Base-by-base conservation (phyloP, 2,797 vertebrate species). In the Falco biarmicus region DNA sequence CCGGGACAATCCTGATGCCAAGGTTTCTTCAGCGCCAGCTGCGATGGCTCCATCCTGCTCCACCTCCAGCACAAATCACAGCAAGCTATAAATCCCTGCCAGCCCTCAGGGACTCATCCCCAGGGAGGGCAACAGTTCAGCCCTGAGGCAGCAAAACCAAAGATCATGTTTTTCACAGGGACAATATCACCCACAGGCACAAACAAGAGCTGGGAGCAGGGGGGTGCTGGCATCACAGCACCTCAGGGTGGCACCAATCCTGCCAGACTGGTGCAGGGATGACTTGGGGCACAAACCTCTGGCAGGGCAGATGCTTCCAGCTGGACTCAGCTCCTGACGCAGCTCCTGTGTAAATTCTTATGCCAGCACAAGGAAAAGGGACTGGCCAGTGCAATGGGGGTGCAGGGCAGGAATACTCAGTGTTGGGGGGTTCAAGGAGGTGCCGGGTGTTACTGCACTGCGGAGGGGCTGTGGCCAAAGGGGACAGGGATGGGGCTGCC, bases 141-240 rank as follows among this genome's bases (percentile, higher is more conserved):
- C 68, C 54, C 74, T 74, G 92, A 95, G 93, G 90, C 95, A 94
- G 95, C 66, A 79, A 97, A 97, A 90, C 19, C 84, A 94, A 87
- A 70, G 81, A 91, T 66, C 78, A 5, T 87, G 89, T 93, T 94
- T 94, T 96, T 59, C 64, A 51, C 37, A 9, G 75, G 74, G 56
- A 66, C 5, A 6, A 11, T 15, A 39, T 79, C 71, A 75, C 43
- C 41, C 66, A 1, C 19, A 32, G 59, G 37, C 80, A 87, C 86
- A 82, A 96, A 89, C 39, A 51, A 79, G 77, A 77, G n/a, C 92
- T 53, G 1, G 7, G 80, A 60, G 90, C 83, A 34, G 28, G 57
- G 54, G 26, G n/a, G n/a, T 71, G 86, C 39, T 78, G 92, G 93
- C 84, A 69, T 43, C 5, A 9, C 0, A 0, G 83, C 79, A 59